Conservation (phyloP, 2,888 invertebrate species). For the Sceliomorpha sp. region DNA sequence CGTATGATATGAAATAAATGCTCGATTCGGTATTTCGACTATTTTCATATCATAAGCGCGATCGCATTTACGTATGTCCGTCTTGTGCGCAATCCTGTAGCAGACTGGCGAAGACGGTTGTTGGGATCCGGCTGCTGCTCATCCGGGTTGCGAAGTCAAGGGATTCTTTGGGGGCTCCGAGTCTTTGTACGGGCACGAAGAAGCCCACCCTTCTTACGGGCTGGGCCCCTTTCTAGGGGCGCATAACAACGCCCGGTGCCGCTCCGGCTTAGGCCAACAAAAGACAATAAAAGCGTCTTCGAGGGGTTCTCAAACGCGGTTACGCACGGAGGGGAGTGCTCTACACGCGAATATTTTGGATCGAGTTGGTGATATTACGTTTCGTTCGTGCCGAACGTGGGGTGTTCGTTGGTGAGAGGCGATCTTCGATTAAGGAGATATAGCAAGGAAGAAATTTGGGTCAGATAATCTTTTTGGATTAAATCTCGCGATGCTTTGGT, state of each 20-base stretch:
- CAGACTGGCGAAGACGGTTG: slow-evolving; percentile 54
- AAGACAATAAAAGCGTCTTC: slow-evolving; percentile 51
- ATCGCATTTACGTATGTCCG: slow-evolving; percentile 29
- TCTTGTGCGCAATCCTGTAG: slow-evolving; percentile 48
- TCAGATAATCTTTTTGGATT: no score
- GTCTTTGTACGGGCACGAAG: slow-evolving; percentile 47
- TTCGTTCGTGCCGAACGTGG: no score
- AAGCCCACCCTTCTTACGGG: slow-evolving; percentile 43
- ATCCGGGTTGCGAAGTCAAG: slow-evolving; percentile 56
- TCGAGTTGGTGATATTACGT: no score
- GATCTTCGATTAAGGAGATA: no score
- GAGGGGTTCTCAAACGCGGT: slow-evolving; percentile 38
- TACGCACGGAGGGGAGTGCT: slow-evolving; percentile 7
- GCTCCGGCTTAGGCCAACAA: slow-evolving; percentile 27
- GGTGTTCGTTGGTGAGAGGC: no score
- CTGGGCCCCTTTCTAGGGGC: slow-evolving; percentile 48
- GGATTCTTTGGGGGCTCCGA: slow-evolving; percentile 52
- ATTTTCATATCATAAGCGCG: not conserved
- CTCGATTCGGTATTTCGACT: no score
- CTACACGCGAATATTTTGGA: slow-evolving; percentile 31
- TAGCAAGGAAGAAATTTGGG: no score
- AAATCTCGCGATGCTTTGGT: no score
- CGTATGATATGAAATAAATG: no score
- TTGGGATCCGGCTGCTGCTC: slow-evolving; percentile 51
- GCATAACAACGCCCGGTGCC: slow-evolving; percentile 21